Percentiles rank a stretch among this genome's conserved stretches.
These are phyloP conservation scores for Alca torda DNA, from an alignment of 2,797 vertebrate genomes.

Conservation along the genomic window DNA sequence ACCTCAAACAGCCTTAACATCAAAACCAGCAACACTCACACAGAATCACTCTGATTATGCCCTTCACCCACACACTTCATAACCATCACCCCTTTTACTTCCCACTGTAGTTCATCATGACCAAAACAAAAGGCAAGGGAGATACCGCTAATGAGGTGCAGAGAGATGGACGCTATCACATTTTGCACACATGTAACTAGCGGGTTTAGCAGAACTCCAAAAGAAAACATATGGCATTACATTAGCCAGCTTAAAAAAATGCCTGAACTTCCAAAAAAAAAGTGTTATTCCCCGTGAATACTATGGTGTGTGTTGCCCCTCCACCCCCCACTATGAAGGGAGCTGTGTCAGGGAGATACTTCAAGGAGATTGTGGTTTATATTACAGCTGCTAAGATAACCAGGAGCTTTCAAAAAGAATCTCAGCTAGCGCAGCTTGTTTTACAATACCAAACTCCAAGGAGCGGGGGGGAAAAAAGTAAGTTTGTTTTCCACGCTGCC, in stretches of 20 bases:
- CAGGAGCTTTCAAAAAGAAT: conserved; percentile 59
- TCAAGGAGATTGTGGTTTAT: conserved; percentile 47
- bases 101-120: background rate
- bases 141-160: background rate
- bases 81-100: conserved; percentile 38
- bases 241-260: background rate
- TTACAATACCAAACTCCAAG: conserved; percentile 49
- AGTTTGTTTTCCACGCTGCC: conserved; percentile 70
- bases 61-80: conserved; percentile 19
- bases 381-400: conserved; percentile 68
- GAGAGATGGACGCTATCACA: background rate
- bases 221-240: background rate
- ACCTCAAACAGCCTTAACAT: background rate
- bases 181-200: background rate
- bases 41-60: background rate
- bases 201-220: background rate
- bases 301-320: background rate
- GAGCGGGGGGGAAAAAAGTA: background rate
- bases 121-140: conserved; percentile 1
- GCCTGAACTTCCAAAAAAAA: background rate
- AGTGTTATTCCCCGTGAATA: background rate
- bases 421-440: background rate
- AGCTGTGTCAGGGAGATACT: conserved; percentile 11
- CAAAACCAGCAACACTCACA: conserved; percentile 29
- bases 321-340: background rate